These are phyloP conservation scores for Campopleginae sp. DNA, from an alignment of 2,888 invertebrate species.

Conservation along the genomic window DNA sequence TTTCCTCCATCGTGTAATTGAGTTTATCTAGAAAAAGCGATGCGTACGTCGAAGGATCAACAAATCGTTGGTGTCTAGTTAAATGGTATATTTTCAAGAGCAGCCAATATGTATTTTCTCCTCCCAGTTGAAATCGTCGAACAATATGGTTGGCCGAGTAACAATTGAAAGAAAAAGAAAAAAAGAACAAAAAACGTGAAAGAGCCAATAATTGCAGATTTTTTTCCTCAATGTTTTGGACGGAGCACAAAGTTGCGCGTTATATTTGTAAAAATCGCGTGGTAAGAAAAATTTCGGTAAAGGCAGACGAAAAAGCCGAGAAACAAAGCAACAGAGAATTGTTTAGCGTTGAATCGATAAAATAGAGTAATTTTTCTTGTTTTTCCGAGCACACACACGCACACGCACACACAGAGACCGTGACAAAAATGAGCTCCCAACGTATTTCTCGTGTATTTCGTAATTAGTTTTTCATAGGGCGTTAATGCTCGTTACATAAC, in stretches of 20 bases:
- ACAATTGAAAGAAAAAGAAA: not conserved
- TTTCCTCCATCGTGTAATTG: not conserved
- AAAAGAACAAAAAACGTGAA: slow-evolving; percentile 8
- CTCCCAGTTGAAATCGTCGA: slow-evolving; percentile 14
- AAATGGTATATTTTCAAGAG: slow-evolving; percentile 27
- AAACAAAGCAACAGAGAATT: not conserved
- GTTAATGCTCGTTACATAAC: slow-evolving; percentile 10
- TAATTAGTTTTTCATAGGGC: not conserved
- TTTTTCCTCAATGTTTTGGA: slow-evolving; percentile 52
- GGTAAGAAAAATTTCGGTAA: slow-evolving; percentile 19
- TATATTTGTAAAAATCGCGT: slow-evolving; percentile 11
- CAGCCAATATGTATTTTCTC: slow-evolving; percentile 63
- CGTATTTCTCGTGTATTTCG: not conserved
- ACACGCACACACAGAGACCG: not conserved
- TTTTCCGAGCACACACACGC: not conserved
- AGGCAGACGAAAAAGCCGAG: not conserved
- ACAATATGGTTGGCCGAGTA: not conserved
- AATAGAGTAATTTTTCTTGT: not conserved
- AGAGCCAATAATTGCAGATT: slow-evolving; percentile 14
- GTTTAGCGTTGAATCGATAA: not conserved
- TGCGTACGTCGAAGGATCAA: slow-evolving; percentile 57
- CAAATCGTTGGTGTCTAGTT: slow-evolving; percentile 49
- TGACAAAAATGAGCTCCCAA: not conserved
- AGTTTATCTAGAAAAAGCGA: slow-evolving; percentile 64
- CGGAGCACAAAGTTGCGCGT: slow-evolving; percentile 58